Conservation (phyloP, 2,888 invertebrate genomes). For the Conomelus anceps region DNA sequence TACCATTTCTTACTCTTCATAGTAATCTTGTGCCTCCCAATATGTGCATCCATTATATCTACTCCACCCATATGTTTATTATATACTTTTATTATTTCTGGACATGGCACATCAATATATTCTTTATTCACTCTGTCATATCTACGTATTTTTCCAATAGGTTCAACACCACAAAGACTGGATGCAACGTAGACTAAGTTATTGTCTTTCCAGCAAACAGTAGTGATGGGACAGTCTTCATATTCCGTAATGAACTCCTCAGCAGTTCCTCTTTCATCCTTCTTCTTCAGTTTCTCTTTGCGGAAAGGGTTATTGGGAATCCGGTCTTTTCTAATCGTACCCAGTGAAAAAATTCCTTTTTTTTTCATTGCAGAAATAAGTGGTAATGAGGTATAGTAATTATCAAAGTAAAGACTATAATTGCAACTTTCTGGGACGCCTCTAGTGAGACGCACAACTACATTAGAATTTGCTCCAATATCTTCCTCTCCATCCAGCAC, state of each 20-base stretch:
- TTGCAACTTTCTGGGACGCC: neutral
- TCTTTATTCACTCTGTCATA: slow-evolving; percentile 28
- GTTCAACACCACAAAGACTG: neutral
- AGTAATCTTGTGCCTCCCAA: slow-evolving; percentile 35
- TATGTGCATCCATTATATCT: slow-evolving; percentile 35
- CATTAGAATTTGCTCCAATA: neutral
- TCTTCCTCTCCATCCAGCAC: neutral
- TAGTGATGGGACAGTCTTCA: too few relatives aligned
- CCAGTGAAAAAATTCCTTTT: too few relatives aligned
- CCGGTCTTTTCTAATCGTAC: too few relatives aligned
- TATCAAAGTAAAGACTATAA: neutral
- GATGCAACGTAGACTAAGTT: too few relatives aligned
- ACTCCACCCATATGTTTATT: slow-evolving; percentile 37
- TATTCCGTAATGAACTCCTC: too few relatives aligned
- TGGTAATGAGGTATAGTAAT: too few relatives aligned
- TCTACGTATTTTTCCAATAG: slow-evolving; percentile 30
- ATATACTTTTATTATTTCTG: slow-evolving; percentile 35
- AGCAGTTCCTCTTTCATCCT: too few relatives aligned
- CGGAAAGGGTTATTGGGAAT: too few relatives aligned
- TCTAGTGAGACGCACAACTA: neutral
- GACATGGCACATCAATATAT: slow-evolving; percentile 31
- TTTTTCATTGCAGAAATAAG: too few relatives aligned
- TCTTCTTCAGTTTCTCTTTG: too few relatives aligned
- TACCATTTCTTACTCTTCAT: slow-evolving; percentile 37
- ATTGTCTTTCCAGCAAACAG: too few relatives aligned